These are phyloP conservation scores for Physocephala rufipes DNA, from an alignment of 2,888 invertebrate genomes.

Conservation along the genomic window DNA sequence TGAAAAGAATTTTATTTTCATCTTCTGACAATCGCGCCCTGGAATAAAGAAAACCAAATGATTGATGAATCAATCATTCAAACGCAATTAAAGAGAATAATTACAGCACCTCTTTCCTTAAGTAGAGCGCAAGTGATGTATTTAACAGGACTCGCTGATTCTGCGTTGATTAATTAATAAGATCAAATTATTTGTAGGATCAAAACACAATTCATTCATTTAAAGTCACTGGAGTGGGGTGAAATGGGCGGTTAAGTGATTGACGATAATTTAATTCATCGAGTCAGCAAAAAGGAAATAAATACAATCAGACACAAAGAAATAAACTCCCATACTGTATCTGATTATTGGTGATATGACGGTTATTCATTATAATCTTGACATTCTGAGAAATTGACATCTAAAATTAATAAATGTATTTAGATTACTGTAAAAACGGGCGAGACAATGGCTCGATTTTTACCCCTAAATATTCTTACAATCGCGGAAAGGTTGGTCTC, in stretches of 20 bases:
- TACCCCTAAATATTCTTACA: background rate
- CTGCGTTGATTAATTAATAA: background rate
- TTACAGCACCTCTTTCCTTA: too few relatives aligned
- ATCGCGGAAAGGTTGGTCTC: background rate
- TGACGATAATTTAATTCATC: background rate
- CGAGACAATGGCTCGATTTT: background rate
- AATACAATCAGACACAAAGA: background rate
- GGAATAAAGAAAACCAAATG: too few relatives aligned
- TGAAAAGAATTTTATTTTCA: too few relatives aligned
- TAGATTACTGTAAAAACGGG: background rate
- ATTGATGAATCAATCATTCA: too few relatives aligned
- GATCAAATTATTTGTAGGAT: background rate
- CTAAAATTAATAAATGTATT: too few relatives aligned
- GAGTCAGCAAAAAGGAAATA: background rate
- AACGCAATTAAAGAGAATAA: too few relatives aligned
- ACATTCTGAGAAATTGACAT: too few relatives aligned
- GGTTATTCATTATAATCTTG: background rate
- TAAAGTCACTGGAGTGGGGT: background rate
- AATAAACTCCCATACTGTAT: background rate
- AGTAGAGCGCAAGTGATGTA: too few relatives aligned
- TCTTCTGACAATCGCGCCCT: too few relatives aligned
- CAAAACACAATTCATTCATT: background rate
- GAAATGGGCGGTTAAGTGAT: background rate
- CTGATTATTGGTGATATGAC: background rate
- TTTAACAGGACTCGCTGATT: background rate